Evolutionary conservation across 2,797 vertebrate species (phyloP), one percentile per base, ranked within the genome.

Genomic region (Ctenopoma kingsleyae): DNA sequence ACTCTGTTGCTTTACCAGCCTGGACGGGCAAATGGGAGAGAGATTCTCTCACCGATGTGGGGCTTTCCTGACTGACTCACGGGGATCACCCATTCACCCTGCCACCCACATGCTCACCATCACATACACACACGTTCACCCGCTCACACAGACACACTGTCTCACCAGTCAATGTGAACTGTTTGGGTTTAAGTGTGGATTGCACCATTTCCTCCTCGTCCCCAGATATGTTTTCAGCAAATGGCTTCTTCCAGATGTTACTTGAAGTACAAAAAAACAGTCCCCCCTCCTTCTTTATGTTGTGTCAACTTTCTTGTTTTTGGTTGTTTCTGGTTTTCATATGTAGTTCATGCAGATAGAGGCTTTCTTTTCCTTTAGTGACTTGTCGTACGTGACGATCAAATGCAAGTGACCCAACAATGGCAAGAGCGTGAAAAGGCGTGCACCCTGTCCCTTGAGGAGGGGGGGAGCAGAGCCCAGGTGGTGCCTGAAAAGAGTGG

Each of bases 201-300:
- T 58, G 41, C 83, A 67, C 65, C 80, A 66, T 80, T 47, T 40
- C 80, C 52, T 77, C 78, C 78, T 79, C 65, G 58, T 81, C 62
- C 58, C 35, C 82, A 51, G 87, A 90, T 89, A 75, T 79, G 84
- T 91, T 71, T 67, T 73, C 25, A 47, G 92, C 88, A 82, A 90
- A 86, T 88, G 84, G 90, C 84, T 91, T 90, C 90, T 91, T 87
- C 87, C 91, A 87, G 84, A 87, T 87, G 91, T 93, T 90, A 91
- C 88, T 91, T 92, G 91, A 93, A 93, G 83, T 80, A 41, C 67
- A 68, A 74, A 44, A 71, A 59, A 48, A 62, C 66, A 73, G 13
- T 2, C 16, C 16, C 15, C 16, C 40, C 40, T 7, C 32, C 49
- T 72, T 73, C 67, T 69, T 76, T 82, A 50, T 87, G 78, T 54